A percentile compares a stretch with the other conserved stretches of the same genome.
Conservation (phyloP, 2,888 invertebrate species). For the Acleris laterana region DNA sequence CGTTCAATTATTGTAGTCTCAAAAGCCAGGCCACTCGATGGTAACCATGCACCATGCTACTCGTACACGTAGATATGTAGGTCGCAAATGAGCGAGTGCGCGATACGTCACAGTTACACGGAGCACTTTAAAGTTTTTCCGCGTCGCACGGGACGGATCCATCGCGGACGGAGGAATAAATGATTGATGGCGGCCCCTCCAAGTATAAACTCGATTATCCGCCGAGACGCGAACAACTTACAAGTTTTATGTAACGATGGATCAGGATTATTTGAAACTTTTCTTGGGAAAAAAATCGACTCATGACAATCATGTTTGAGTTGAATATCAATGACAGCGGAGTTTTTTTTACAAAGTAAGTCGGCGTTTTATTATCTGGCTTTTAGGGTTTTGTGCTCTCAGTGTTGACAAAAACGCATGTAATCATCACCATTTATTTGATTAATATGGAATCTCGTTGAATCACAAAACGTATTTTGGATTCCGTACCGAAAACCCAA, state of each 20-base stretch:
- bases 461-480: too few relatives aligned
- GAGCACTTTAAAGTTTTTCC: slow-evolving; percentile 81
- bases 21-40: neutral
- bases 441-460: too few relatives aligned
- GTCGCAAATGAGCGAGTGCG: slow-evolving; percentile 52
- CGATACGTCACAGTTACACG: slow-evolving; percentile 72
- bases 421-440: too few relatives aligned
- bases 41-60: neutral
- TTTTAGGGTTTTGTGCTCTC: neutral
- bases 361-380: slow-evolving; percentile 19
- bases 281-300: slow-evolving; percentile 72
- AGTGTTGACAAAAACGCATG: too few relatives aligned
- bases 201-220: slow-evolving; percentile 85
- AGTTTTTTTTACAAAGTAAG: slow-evolving; percentile 38
- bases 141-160: slow-evolving; percentile 63
- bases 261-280: slow-evolving; percentile 82
- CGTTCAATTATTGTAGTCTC: too few relatives aligned
- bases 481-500: too few relatives aligned
- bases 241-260: slow-evolving; percentile 84
- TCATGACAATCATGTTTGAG: slow-evolving; percentile 80
- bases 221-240: slow-evolving; percentile 83
- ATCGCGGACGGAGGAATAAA: slow-evolving; percentile 71
- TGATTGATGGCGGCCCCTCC: slow-evolving; percentile 82
- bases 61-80: slow-evolving; percentile 42
- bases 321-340: slow-evolving; percentile 71